Evolutionary conservation across 2,797 vertebrate genomes (phyloP), one percentile per base, ranked within the genome.

Genomic region (Urocyon cinereoargenteus): DNA sequence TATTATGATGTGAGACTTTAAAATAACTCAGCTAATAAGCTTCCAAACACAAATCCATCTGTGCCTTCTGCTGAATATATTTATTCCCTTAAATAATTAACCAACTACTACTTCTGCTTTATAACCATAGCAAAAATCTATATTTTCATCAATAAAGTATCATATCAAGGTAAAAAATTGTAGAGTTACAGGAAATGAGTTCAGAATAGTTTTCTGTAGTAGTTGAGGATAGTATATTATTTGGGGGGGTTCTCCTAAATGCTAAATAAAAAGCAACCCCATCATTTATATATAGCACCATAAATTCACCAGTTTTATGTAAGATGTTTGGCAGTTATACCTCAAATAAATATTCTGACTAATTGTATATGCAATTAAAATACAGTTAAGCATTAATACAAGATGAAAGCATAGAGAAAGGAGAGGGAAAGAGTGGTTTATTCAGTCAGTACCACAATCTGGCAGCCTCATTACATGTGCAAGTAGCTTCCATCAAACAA

Each of bases 1-100:
- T 26, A 70, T 51, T 55, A 83, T 40, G 64, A 84, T 53, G 68
- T 21, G 26, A 91, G 40, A 34, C 53, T 73, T 92, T 31, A 85
- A 93, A 97, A 91, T 24, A 93, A 77, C 64, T 84, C 78, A 57
- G 24, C 53, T 61, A 86, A 94, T 36, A 22, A 84, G 14, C 68
- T 68, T 83, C 34, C 68, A 68, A 70, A 84, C 14, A 77, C 59
- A 87, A 81, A 70, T 8, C n/a, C 34, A 49, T 79, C 83, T 66
- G 68, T 13, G 62, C 21, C 59, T 94, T 36, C 8, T 18, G 34
- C 9, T 49, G 40, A 85, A 72, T 66, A 40, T 77, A 68, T 45
- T 85, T 90, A 82, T 31, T 86, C 62, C 62, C 78, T 45, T 92
- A 84, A 94, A 73, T 97, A 90, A 88, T 5, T 15, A 26, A 49